phyloP scores from a whole-genome alignment of 2,797 vertebrate species.

The Smutsia gigantea region DNA sequence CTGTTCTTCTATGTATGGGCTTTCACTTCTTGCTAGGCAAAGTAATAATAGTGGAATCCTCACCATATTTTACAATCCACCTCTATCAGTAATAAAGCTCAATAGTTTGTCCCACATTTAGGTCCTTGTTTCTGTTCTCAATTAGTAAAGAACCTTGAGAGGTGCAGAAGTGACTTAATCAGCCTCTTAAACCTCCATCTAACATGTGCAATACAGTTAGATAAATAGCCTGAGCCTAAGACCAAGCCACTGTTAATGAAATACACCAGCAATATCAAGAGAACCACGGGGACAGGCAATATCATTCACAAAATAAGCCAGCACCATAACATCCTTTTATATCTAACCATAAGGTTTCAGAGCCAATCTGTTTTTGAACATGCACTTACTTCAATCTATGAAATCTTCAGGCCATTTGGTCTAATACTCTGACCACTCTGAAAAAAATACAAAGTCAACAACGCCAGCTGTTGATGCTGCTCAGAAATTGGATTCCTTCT shows the following conservation, averaged over 20 bases:
- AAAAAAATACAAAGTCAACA: neutral
- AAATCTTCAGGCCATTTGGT: slow-evolving; percentile 17
- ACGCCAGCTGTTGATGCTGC: neutral
- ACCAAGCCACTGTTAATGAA: slow-evolving; percentile 41
- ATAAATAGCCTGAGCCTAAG: neutral
- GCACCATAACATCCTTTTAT: neutral
- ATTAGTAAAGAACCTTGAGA: slow-evolving; percentile 25
- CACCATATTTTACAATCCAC: neutral
- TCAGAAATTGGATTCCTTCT: neutral
- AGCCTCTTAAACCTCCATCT: neutral
- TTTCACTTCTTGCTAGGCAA: slow-evolving; percentile 45
- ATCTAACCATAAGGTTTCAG: slow-evolving; percentile 1
- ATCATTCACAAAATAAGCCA: slow-evolving; percentile 30
- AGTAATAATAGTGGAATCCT: neutral
- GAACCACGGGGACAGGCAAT: neutral
- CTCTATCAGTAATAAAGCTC: slow-evolving; percentile 2
- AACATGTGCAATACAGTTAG: neutral
- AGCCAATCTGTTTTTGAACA: neutral
- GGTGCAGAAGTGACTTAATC: neutral
- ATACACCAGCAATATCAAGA: slow-evolving; percentile 12
- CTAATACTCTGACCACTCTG: neutral
- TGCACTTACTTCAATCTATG: neutral
- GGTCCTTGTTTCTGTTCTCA: slow-evolving; percentile 24
- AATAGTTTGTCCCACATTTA: neutral
- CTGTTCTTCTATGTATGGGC: neutral